phyloP scores from a whole-genome alignment of 2,113 vertebrate genomes.

The Lates calcarifer region DNA sequence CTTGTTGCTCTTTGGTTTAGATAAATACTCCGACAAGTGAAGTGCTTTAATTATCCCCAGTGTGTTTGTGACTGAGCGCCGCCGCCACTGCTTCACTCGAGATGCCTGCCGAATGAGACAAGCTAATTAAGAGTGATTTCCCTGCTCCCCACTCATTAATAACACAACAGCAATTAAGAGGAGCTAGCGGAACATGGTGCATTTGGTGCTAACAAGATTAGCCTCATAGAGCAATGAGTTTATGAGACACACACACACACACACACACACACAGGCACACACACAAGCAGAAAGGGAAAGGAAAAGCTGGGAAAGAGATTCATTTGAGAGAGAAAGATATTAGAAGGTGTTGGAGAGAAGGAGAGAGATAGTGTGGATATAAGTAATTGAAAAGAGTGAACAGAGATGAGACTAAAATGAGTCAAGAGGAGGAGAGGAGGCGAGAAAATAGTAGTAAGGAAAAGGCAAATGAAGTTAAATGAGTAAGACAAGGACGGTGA shows the following conservation, averaged over 20 bases:
- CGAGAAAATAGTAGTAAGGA: not conserved
- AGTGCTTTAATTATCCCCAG: slow-evolving; percentile 97
- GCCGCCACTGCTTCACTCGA: slow-evolving; percentile 68
- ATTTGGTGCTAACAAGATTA: slow-evolving; percentile 89
- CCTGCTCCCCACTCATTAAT: slow-evolving; percentile 96
- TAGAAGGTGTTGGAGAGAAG: slow-evolving; percentile 48
- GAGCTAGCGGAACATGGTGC: slow-evolving; percentile 89
- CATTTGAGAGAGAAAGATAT: slow-evolving; percentile 47
- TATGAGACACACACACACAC: slow-evolving; percentile 63
- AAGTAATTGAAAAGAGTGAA: slow-evolving; percentile 22
- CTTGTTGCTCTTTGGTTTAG: slow-evolving; percentile 90
- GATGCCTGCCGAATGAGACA: slow-evolving; percentile 92
- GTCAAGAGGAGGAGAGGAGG: not conserved
- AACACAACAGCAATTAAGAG: slow-evolving; percentile 98
- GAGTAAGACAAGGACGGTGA: not conserved
- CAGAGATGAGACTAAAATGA: slow-evolving; percentile 16
- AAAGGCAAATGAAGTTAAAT: slow-evolving; percentile 26
- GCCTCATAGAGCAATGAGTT: slow-evolving; percentile 85
- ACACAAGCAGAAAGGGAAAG: slow-evolving; percentile 16
- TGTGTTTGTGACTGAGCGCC: slow-evolving; percentile 89
- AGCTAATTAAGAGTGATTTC: slow-evolving; percentile 99
- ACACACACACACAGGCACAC: slow-evolving; percentile 29
- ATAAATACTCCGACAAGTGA: slow-evolving; percentile 96
- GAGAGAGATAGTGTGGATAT: slow-evolving; percentile 31
- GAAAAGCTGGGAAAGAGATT: slow-evolving; percentile 25